Evolutionary conservation across 2,888 invertebrate species (phyloP).

Genomic region (Hybos culiciformis): DNA sequence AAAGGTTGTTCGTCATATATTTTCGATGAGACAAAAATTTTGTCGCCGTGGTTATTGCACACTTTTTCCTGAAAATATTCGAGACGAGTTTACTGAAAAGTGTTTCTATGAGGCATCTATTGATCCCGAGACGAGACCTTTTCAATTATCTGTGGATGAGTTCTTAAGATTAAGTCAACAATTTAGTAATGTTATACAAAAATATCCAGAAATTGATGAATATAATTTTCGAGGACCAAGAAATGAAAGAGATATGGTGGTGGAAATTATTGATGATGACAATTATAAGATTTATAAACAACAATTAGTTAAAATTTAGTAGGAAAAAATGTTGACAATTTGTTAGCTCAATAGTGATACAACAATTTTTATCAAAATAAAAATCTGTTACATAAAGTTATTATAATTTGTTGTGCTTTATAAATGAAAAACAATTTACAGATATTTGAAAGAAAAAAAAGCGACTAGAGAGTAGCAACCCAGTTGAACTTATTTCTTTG

Average conservation of each 20-base stretch:
- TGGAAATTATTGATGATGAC: neutral
- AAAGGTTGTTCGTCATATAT: slow-evolving; percentile 75
- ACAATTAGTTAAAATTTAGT: too few species aligned
- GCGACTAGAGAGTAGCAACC: too few species aligned
- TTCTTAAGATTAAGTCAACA: slow-evolving; percentile 61
- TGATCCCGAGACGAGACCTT: slow-evolving; percentile 53
- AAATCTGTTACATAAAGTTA: too few species aligned
- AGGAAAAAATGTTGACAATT: too few species aligned
- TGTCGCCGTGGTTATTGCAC: slow-evolving; percentile 53
- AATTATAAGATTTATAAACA: too few species aligned
- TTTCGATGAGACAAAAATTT: slow-evolving; percentile 79
- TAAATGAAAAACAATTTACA: too few species aligned
- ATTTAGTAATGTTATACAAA: slow-evolving; percentile 57
- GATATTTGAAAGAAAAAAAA: too few species aligned
- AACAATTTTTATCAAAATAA: too few species aligned
- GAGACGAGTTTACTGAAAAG: slow-evolving; percentile 49
- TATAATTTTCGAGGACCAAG: slow-evolving; percentile 56
- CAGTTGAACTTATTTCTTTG: too few species aligned
- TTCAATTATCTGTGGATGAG: slow-evolving; percentile 63
- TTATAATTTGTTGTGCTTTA: too few species aligned
- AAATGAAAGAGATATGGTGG: neutral
- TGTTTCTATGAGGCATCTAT: slow-evolving; percentile 61
- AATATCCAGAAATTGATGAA: slow-evolving; percentile 47
- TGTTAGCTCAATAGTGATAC: too few species aligned
- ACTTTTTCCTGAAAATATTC: slow-evolving; percentile 58